These are phyloP conservation scores for Venustoraphidia nigricollis DNA, from an alignment of 2,888 invertebrate genomes.

Conservation along the genomic window DNA sequence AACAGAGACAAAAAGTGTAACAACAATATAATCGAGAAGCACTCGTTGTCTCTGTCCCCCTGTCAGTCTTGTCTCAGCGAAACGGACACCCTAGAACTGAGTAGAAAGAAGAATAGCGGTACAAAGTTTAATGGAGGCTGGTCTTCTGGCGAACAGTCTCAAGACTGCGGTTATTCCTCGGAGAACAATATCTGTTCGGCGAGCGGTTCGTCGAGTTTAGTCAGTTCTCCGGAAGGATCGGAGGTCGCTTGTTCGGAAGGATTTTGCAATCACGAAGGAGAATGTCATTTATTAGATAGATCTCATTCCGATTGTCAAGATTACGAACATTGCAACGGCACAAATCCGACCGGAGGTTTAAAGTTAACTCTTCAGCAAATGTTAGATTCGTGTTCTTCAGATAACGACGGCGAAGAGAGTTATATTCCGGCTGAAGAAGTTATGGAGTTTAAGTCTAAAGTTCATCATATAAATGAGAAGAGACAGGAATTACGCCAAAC, in stretches of 20 bases:
- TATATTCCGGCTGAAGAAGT: constrained; percentile 83
- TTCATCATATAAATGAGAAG: constrained; percentile 60
- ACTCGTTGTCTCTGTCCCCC: background rate
- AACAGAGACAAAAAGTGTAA: constrained; percentile 5
- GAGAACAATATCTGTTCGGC: constrained; percentile 61
- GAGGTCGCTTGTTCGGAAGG: constrained; percentile 82
- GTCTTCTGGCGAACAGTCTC: constrained; percentile 52
- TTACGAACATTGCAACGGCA: constrained; percentile 1
- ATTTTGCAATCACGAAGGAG: constrained; percentile 60
- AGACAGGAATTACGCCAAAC: constrained; percentile 70
- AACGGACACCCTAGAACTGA: constrained; percentile 6
- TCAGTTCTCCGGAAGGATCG: constrained; percentile 79
- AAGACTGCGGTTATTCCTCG: constrained; percentile 81
- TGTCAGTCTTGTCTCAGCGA: constrained; percentile 7
- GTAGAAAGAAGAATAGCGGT: constrained; percentile 21
- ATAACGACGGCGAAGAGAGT: constrained; percentile 50
- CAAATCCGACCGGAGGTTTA: constrained; percentile 24
- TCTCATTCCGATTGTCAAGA: constrained; percentile 19
- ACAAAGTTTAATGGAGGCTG: constrained; percentile 31
- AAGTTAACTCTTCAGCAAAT: constrained; percentile 58
- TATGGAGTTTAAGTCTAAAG: constrained; percentile 68
- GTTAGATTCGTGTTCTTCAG: constrained; percentile 64
- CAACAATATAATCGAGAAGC: constrained; percentile 5
- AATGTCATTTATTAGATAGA: constrained; percentile 21
- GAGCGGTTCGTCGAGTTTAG: constrained; percentile 57